Percentiles rank a stretch among this genome's conserved stretches.
Evolutionary conservation across 1,140 invertebrate species (phyloP).

Genomic region (Caenorhabditis latens): DNA sequence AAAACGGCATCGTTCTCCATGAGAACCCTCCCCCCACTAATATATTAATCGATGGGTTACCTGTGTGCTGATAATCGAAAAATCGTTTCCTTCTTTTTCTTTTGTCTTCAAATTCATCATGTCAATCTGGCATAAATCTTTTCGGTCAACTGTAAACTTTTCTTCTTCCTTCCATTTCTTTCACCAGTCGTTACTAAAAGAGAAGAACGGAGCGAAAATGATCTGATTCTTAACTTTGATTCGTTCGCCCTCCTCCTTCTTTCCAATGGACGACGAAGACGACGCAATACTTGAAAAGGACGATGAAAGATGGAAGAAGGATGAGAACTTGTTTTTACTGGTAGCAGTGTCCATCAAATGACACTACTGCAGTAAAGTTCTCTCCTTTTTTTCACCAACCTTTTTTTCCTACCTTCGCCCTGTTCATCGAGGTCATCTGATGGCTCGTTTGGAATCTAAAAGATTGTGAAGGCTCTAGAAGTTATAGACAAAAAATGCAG

Average conservation of each 20-base stretch:
- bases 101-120: neutral
- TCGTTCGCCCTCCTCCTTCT: neutral
- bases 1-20: too few species aligned
- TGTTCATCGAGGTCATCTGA: neutral
- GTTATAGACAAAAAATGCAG: too few species aligned
- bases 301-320: constrained; percentile 45
- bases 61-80: neutral
- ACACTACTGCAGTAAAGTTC: constrained; percentile 47
- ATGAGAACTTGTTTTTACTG: constrained; percentile 39
- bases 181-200: neutral
- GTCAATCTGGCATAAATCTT: constrained; percentile 33
- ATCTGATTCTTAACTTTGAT: constrained; percentile 53
- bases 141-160: neutral
- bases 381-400: constrained; percentile 9
- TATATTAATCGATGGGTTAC: neutral
- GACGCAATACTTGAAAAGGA: constrained; percentile 54
- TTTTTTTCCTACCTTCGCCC: neutral
- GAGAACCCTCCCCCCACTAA: neutral
- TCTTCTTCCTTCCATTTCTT: neutral
- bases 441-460: neutral
- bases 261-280: neutral
- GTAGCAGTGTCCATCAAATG: constrained; percentile 55
- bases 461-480: neutral
- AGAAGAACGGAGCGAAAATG: neutral
- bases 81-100: neutral